Base-by-base conservation (phyloP, 1,140 invertebrate species). In the Lepidurus arcticus region DNA sequence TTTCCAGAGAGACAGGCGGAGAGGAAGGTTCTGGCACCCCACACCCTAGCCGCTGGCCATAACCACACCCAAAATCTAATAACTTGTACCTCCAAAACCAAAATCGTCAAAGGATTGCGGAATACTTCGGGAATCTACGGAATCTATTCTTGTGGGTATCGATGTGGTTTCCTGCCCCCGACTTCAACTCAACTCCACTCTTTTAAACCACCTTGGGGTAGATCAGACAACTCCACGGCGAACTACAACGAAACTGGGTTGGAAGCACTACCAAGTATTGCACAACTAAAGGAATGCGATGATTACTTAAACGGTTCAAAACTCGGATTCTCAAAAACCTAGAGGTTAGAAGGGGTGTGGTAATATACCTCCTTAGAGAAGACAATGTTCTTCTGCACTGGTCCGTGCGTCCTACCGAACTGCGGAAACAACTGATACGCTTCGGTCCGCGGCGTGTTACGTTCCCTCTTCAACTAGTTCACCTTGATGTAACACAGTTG, bases 401-500 rank as follows among this genome's bases (percentile, higher is more conserved):
- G 53, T 21, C 53, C 21, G 16, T 65, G 53, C n/a, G 53, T 65
- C 53, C 53, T 1, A 65, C 16, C 8, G 21, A 7, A 65, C 53
- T 21, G n/a, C 53, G 53, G n/a, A n/a, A 65, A 13, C 53, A 65
- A 9, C 53, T 11, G 53, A 13, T n/a, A 65, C 16, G 21, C 21
- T n/a, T 65, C 8, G 53, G 53, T 21, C 21, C 53, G 53, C 16
- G 53, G 16, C 53, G 1, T 13, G 7, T 5, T 65, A 21, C 16
- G 4, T 65, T 21, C 21, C 53, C 53, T 65, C 34, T 34, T 34
- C 3, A 34, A 65, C 53, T 65, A 65, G 53, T 65, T 65, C 53
- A 65, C 53, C 53, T 65, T 65, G 53, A 21, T 65, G 13, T 65
- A 65, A 65, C 53, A 7, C 53, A 65, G n/a, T 65, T 65, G 53